Evolutionary conservation across 2,888 invertebrate genomes (phyloP), one percentile per base, ranked within the genome.

Genomic region (Shargacucullia verbasci): DNA sequence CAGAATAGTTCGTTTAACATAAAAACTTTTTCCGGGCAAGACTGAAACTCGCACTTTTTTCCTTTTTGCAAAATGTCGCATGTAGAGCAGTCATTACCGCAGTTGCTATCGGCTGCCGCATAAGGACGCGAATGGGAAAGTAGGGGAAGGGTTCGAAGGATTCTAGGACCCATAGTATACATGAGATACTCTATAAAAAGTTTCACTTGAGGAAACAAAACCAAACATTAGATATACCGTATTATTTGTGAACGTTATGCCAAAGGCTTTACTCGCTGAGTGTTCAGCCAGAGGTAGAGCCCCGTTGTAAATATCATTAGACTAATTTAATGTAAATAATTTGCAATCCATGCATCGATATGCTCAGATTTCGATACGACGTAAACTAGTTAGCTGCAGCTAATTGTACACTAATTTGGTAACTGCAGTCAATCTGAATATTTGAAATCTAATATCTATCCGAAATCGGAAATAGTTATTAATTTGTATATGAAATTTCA

Each of bases 261-360:
- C 44, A 12, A 59, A 43, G 27, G 9, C 8, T 31, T 35, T 27
- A 33, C 13, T 12, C 2, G 38, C 37, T 38, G 25, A 25, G 13
- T 50, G 49, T 7, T n/a, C 15, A 1, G 13, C 9, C 34, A 8
- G 29, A 6, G 7, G 8, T 31, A 14, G 12, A 29, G 10, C 35
- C 29, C 39, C 9, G 20, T 43, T 73, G 68, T 75, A 72, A 39
- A 73, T 64, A 71, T 25, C 14, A 40, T 47, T 65, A 52, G 20
- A 43, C n/a, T 31, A 29, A 31, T 43, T 40, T 50, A 33, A 12
- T 76, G 62, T 72, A 73, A 60, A 68, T 76, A 59, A 37, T 64
- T 69, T 54, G 38, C 55, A 58, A 40, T 56, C 38, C 20, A 64
- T 14, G 45, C 69, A 59, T 49, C 34, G 11, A 49, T 33, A 38